Percentiles rank a stretch among this genome's conserved stretches.
Conservation (phyloP, 2,888 invertebrate genomes). For the Apotomis capreana region DNA sequence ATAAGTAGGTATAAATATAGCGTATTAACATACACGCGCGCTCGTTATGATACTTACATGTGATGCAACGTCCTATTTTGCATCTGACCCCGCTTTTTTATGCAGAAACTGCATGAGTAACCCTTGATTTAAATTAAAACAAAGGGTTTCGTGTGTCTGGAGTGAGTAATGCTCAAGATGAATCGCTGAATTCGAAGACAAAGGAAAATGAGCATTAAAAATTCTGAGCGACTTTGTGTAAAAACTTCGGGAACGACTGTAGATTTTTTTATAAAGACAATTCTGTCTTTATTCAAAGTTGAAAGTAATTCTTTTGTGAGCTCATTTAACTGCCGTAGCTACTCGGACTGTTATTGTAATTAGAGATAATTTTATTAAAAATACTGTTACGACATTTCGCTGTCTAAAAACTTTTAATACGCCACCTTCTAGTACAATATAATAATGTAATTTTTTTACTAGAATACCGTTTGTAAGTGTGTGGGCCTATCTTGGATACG, state of each 20-base stretch:
- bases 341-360: too few relatives aligned
- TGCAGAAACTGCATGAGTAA: constrained; percentile 41
- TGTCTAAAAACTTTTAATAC: too few relatives aligned
- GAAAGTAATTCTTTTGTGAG: neutral
- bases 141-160: constrained; percentile 36
- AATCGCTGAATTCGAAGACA: constrained; percentile 40
- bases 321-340: neutral
- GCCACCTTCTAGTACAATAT: too few relatives aligned
- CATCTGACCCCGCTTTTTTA: constrained; percentile 29
- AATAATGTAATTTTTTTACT: too few relatives aligned
- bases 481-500: too few relatives aligned
- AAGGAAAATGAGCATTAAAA: constrained; percentile 34
- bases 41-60: neutral
- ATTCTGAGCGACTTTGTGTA: constrained; percentile 26
- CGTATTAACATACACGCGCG: neutral
- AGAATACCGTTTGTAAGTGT: too few relatives aligned
- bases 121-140: constrained; percentile 41
- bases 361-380: too few relatives aligned
- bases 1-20: neutral
- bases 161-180: constrained; percentile 36
- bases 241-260: neutral
- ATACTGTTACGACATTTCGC: too few relatives aligned
- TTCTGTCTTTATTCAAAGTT: neutral
- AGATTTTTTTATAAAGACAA: neutral
- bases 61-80: constrained; percentile 20